phyloP scores from a whole-genome alignment of 2,888 invertebrate genomes.

The Melieria picta region DNA sequence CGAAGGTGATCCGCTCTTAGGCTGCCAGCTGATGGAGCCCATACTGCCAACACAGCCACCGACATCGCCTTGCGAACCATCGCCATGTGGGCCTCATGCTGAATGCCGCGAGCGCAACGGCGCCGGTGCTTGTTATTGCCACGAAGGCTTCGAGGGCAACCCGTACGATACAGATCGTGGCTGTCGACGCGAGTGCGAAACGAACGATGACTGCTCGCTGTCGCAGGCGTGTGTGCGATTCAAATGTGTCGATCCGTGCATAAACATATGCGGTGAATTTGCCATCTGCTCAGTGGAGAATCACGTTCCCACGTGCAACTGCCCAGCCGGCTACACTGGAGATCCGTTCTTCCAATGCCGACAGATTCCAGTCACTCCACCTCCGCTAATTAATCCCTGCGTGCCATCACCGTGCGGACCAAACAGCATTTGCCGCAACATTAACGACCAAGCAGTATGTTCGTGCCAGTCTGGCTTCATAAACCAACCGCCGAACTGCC shows the following conservation, averaged over 20 bases:
- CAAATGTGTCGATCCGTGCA: conserved; percentile 87
- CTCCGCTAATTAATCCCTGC: conserved; percentile 75
- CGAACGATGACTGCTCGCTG: conserved; percentile 78
- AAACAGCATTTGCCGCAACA: conserved; percentile 84
- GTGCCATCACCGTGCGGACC: conserved; percentile 88
- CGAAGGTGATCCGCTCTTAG: conserved; percentile 78
- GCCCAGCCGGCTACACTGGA: conserved; percentile 79
- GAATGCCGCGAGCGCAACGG: conserved; percentile 84
- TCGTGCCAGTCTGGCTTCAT: conserved; percentile 83
- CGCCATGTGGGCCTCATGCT: conserved; percentile 87
- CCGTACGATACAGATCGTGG: conserved; percentile 77
- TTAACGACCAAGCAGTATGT: conserved; percentile 84
- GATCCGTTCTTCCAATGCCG: conserved; percentile 85
- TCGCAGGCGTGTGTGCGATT: conserved; percentile 81
- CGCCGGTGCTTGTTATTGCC: conserved; percentile 86
- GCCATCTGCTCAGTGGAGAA: conserved; percentile 83
- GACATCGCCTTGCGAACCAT: conserved; percentile 81
- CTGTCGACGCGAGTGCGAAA: conserved; percentile 81
- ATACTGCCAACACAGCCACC: conserved; percentile 73
- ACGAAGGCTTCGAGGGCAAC: conserved; percentile 82
- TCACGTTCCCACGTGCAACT: conserved; percentile 82
- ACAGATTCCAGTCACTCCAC: conserved; percentile 65
- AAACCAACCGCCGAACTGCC: conserved; percentile 82
- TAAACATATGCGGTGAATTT: conserved; percentile 82
- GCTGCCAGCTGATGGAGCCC: conserved; percentile 67